A percentile compares a stretch with the other conserved stretches of the same genome.
phyloP scores from a whole-genome alignment of 1,140 invertebrate genomes.

The Lasioglossum baleicum region DNA sequence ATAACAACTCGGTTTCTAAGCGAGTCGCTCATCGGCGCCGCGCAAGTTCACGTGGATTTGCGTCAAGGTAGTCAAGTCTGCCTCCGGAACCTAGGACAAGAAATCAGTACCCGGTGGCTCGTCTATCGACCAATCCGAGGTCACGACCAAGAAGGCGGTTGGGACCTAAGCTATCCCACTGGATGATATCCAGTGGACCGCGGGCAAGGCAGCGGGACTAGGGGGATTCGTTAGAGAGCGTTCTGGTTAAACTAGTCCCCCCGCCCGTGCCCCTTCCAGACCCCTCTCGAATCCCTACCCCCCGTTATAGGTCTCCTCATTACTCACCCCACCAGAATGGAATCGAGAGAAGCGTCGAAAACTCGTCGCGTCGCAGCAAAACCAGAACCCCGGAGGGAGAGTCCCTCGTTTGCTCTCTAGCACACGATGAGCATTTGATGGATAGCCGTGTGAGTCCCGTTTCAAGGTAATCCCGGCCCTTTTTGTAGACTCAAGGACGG shows the following conservation, averaged over 20 bases:
- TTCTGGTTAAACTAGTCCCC: slow-evolving; percentile 58
- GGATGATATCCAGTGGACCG: neutral
- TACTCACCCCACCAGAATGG: too few species aligned
- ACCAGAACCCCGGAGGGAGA: neutral
- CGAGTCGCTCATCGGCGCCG: slow-evolving; percentile 19
- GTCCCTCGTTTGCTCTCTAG: slow-evolving; percentile 2
- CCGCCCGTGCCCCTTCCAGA: too few species aligned
- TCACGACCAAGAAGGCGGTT: slow-evolving; percentile 55
- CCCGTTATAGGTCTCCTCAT: neutral
- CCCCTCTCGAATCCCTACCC: too few species aligned
- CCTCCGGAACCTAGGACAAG: slow-evolving; percentile 54
- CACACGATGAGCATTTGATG: slow-evolving; percentile 12
- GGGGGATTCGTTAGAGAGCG: slow-evolving; percentile 19
- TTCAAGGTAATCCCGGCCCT: slow-evolving; percentile 34
- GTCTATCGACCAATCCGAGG: slow-evolving; percentile 55
- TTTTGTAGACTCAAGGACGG: slow-evolving; percentile 35
- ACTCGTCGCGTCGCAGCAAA: neutral
- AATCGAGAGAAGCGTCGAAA: slow-evolving; percentile 22
- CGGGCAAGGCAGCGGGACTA: slow-evolving; percentile 17
- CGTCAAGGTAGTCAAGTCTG: slow-evolving; percentile 49
- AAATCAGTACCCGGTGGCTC: slow-evolving; percentile 34
- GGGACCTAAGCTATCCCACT: slow-evolving; percentile 49
- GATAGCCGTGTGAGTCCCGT: slow-evolving; percentile 24
- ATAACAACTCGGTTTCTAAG: slow-evolving; percentile 31
- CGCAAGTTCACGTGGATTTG: slow-evolving; percentile 35